These are phyloP conservation scores for Oxycera nigricornis DNA, from an alignment of 2,888 invertebrate species.

Conservation along the genomic window DNA sequence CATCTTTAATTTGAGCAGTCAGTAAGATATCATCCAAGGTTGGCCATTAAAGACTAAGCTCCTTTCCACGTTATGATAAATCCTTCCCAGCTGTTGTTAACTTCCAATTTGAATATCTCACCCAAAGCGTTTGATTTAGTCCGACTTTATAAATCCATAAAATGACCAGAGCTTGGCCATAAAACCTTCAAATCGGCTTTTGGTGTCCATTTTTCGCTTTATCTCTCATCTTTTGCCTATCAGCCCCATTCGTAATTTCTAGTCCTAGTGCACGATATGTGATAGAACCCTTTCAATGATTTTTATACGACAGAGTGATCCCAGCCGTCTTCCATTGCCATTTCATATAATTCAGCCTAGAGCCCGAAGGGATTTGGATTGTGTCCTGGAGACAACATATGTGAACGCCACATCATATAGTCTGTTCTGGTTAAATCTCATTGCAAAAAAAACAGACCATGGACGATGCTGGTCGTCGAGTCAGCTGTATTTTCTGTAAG, in stretches of 20 bases:
- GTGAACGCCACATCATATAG: constrained; percentile 7
- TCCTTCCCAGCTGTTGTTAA: too few relatives aligned
- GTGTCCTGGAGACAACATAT: constrained; percentile 16
- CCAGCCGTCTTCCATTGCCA: constrained; percentile 2
- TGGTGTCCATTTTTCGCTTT: constrained; percentile 16
- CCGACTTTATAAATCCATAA: constrained; percentile 31
- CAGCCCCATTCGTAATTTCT: not conserved
- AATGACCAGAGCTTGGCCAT: constrained; percentile 26
- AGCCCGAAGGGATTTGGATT: not conserved
- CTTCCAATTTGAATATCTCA: too few relatives aligned
- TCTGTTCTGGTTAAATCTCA: not conserved
- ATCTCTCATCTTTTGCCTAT: not conserved
- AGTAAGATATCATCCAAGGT: too few relatives aligned
- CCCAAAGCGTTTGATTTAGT: too few relatives aligned
- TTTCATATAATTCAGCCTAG: not conserved
- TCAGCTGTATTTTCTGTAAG: not conserved
- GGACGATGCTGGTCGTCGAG: not conserved
- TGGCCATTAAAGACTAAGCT: too few relatives aligned
- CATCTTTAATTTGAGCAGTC: too few relatives aligned
- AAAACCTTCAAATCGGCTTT: constrained; percentile 36
- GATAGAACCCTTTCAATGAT: constrained; percentile 30
- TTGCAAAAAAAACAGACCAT: too few relatives aligned
- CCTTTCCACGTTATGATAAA: too few relatives aligned
- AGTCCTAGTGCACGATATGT: not conserved
- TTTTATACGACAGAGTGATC: constrained; percentile 27